Conservation (phyloP, 1,140 invertebrate species). For the Plectrocnemia conspersa region DNA sequence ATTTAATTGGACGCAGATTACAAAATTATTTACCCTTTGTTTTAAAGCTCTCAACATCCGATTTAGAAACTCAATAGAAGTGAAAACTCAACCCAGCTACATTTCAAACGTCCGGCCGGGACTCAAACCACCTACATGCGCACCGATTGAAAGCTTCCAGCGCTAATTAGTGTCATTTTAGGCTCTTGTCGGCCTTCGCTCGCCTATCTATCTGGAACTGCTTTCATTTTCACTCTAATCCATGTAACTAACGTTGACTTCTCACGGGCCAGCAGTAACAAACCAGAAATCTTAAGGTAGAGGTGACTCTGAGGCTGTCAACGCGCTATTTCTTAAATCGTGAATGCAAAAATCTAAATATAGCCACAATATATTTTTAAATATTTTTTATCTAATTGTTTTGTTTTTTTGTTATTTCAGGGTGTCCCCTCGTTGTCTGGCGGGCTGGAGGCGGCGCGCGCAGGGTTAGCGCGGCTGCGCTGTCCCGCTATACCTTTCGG, state of each 20-base stretch:
- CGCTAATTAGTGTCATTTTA: constrained; percentile 12
- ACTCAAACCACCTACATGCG: not conserved
- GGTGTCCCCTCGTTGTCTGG: constrained; percentile 34
- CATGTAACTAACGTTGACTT: not conserved
- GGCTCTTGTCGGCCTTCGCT: constrained; percentile 7
- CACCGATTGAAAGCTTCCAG: not conserved
- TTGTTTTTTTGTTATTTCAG: constrained; percentile 21
- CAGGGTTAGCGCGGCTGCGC: constrained; percentile 31
- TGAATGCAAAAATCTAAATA: too few species aligned
- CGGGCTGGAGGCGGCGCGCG: constrained; percentile 33
- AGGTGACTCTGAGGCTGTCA: too few species aligned
- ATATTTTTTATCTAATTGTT: not conserved
- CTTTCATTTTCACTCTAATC: not conserved
- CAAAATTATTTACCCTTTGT: too few species aligned
- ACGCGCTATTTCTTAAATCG: too few species aligned
- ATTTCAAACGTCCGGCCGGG: too few species aligned
- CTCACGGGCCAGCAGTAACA: too few species aligned
- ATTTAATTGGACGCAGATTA: too few species aligned
- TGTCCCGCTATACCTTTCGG: constrained; percentile 26
- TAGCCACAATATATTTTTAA: too few species aligned
- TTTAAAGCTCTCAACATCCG: too few species aligned
- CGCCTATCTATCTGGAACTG: not conserved
- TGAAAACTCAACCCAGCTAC: too few species aligned
- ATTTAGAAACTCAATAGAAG: too few species aligned
- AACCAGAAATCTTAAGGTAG: too few species aligned